Evolutionary conservation across 2,113 vertebrate genomes (phyloP), one percentile per base, ranked within the genome.

Genomic region (Pomatorhinus ruficollis): DNA sequence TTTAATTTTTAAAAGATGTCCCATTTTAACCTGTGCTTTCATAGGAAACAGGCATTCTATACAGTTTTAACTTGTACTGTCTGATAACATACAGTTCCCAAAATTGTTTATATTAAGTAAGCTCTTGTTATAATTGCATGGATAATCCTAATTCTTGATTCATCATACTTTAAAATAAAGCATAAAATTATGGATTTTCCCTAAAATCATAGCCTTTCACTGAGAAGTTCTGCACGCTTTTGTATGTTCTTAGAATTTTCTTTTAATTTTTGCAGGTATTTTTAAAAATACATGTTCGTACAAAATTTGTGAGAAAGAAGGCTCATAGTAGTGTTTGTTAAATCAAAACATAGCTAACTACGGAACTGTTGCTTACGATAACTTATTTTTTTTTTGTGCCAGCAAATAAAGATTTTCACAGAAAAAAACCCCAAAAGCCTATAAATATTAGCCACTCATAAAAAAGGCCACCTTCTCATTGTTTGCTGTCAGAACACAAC

Each of bases 391-490:
- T 54, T 72, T 54, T 74, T 70, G 5, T 78, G 10, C 13, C 52
- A 75, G 30, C 2, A 69, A 71, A 65, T 2, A 65, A 84, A 78
- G 27, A 19, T 11, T 37, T 53, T 5, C 30, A 25, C 30, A 28
- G 49, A 13, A 39, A 56, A 49, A 20, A 37, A 0, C 0, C 1
- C 3, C 8, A 68, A 42, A n/a, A 7, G 3, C 5, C 33, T 8
- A 7, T 35, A 23, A 68, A 47, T 9, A 65, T 61, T 49, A 74
- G 2, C 6, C 9, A 10, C 5, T 64, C 33, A 59, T 7, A 10
- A 79, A 49, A 70, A 71, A 11, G 4, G 3, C 10, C 24, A 20
- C 3, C 3, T 5, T 91, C 10, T 35, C 28, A 31, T 21, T 65
- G 7, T 82, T 65, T 72, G 14, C 21, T 35, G 15, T 27, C 5